These are phyloP conservation scores for Ommatoiulus sabulosus DNA, from an alignment of 2,888 invertebrate genomes.

Conservation along the genomic window DNA sequence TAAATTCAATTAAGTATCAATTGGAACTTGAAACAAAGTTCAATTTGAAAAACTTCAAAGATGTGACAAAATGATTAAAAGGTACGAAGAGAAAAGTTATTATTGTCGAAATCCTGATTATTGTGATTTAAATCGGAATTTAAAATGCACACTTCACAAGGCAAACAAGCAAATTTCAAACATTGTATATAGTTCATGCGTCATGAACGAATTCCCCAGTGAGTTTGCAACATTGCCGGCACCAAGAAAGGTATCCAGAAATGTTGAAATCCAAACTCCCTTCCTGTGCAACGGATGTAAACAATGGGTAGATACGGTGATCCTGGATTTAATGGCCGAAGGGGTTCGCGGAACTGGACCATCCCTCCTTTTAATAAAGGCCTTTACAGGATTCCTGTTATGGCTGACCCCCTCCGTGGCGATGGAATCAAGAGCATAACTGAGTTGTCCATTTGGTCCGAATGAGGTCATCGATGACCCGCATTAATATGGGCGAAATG, in stretches of 20 bases:
- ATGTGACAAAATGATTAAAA: no score
- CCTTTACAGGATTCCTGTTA: not conserved
- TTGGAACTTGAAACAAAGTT: no score
- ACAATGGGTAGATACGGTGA: slow-evolving; percentile 7
- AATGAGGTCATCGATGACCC: slow-evolving; percentile 12
- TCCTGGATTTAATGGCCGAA: slow-evolving; percentile 9
- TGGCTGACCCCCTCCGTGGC: slow-evolving; percentile 34
- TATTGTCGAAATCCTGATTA: no score
- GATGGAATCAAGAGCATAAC: slow-evolving; percentile 28
- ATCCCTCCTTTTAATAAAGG: slow-evolving; percentile 40
- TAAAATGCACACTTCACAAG: no score
- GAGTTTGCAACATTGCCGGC: not conserved
- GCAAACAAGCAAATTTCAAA: no score
- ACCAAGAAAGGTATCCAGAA: slow-evolving; percentile 5
- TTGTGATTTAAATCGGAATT: no score
- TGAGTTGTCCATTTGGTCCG: slow-evolving; percentile 21
- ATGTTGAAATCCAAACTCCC: not conserved
- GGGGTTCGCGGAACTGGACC: slow-evolving; percentile 26
- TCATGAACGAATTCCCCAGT: not conserved
- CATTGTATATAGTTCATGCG: not conserved
- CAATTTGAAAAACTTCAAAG: no score
- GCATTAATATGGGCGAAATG: slow-evolving; percentile 37
- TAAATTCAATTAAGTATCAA: no score
- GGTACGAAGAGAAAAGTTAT: no score
- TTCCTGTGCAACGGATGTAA: not conserved